Conservation (phyloP, 2,113 vertebrate genomes). For the Dromaius novaehollandiae region DNA sequence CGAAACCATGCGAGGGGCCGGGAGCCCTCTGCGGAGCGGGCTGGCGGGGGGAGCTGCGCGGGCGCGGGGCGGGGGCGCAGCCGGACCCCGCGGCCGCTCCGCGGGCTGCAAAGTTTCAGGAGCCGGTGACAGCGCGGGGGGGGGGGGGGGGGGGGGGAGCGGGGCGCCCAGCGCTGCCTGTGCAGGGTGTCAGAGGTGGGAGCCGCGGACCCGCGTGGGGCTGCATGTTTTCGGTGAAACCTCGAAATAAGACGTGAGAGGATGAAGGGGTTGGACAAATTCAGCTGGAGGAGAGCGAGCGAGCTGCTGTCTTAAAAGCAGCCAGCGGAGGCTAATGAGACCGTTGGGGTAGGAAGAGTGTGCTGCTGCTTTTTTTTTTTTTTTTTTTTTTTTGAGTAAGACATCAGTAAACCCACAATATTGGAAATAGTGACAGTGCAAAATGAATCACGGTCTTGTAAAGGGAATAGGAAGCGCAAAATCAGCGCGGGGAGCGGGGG, state of each 20-base stretch:
- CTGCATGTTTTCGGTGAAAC: neutral
- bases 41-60: neutral
- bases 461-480: slow-evolving; percentile 66
- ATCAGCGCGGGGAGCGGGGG: slow-evolving; percentile 29
- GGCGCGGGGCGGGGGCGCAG: neutral
- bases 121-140: neutral
- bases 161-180: neutral
- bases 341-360: slow-evolving; percentile 42
- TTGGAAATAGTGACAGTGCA: slow-evolving; percentile 67
- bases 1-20: neutral
- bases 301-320: slow-evolving; percentile 59
- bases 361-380: neutral
- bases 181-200: neutral
- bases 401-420: slow-evolving; percentile 69
- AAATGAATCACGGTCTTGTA: slow-evolving; percentile 69
- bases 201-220: neutral
- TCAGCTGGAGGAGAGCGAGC: slow-evolving; percentile 27
- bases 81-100: neutral
- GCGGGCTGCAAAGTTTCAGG: neutral
- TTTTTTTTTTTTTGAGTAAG: slow-evolving; percentile 43
- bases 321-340: slow-evolving; percentile 55
- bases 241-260: slow-evolving; percentile 36
- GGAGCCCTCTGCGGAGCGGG: neutral
- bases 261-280: slow-evolving; percentile 50
- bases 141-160: neutral